Evolutionary conservation across 2,113 vertebrate genomes (phyloP), one percentile per base, ranked within the genome.

Genomic region (Hymenochirus boettgeri): DNA sequence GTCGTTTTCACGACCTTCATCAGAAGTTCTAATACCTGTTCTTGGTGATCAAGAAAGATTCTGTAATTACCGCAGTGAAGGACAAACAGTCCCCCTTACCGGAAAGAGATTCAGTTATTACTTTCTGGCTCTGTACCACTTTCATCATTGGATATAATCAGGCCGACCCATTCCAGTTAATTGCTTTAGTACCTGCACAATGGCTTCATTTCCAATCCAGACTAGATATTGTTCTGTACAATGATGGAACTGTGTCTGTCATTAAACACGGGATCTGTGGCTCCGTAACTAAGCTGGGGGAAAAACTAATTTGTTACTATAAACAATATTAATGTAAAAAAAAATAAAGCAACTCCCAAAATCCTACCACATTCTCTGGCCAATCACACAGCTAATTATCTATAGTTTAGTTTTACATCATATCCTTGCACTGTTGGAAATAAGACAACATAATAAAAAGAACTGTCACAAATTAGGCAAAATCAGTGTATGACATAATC

Each of bases 141-240:
- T 2, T 31, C 45, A 61, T 61, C 45, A 61, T 61, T 45, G 18
- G 46, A 18, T 21, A 61, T n/a, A 29, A 61, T 25, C 18, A 61
- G 39, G 18, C 59, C 59, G 46, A 61, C 26, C 59, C 59, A 61
- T 45, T 61, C 59, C 59, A 61, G 15, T 26, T 18, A 61, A 61
- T 29, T 61, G 45, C 12, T 33, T 48, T n/a, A 61, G 42, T 18
- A 61, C 26, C 26, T 48, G 45, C 27, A 61, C 45, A 48, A 50
- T 50, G n/a, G 26, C 59, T 8, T 48, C 19, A 18, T 2, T 33
- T 26, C 3, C 11, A 9, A 2, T 29, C 46, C 19, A 33, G 26
- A n/a, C 17, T 50, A 13, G 59, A 26, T 18, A 23, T 19, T 26
- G 48, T 50, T 22, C 25, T 27, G 31, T 61, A 61, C n/a, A 50